These are phyloP conservation scores for Pipistrellus nathusii DNA, from an alignment of 2,797 vertebrate species.

Conservation along the genomic window DNA sequence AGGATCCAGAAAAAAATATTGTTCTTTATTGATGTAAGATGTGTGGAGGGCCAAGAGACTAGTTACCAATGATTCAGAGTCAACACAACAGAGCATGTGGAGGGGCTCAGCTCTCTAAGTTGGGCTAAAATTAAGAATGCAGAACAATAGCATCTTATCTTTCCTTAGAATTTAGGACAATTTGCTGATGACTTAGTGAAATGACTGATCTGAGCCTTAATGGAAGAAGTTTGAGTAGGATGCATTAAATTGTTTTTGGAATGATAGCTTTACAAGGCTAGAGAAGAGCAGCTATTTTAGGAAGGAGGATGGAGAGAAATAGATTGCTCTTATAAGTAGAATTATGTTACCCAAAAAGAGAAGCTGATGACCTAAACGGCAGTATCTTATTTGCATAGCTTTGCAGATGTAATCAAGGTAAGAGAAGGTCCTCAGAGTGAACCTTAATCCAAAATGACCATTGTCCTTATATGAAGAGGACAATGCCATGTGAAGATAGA, in stretches of 20 bases:
- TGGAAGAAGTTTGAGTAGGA: background rate
- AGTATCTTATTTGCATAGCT: background rate
- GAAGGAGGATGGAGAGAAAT: background rate
- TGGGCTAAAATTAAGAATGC: slow-evolving; percentile 48
- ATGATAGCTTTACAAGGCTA: background rate
- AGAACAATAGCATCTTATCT: background rate
- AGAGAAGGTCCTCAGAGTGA: background rate
- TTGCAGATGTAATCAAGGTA: background rate
- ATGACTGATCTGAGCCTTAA: background rate
- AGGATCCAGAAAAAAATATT: slow-evolving; percentile 65
- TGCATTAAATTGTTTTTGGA: slow-evolving; percentile 17
- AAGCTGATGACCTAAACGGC: background rate
- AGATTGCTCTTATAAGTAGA: background rate
- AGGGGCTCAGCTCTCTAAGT: background rate
- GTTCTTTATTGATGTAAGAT: slow-evolving; percentile 76
- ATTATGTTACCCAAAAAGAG: background rate
- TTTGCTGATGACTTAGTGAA: slow-evolving; percentile 10
- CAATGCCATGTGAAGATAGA: background rate
- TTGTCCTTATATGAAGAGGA: background rate
- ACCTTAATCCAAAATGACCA: background rate
- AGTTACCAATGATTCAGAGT: slow-evolving; percentile 67
- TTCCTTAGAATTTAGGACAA: background rate
- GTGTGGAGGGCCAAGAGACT: slow-evolving; percentile 43
- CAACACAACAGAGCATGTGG: background rate
- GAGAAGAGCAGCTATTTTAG: background rate